phyloP scores from a whole-genome alignment of 2,797 vertebrate genomes.

The Paramormyrops hopkinsi region DNA sequence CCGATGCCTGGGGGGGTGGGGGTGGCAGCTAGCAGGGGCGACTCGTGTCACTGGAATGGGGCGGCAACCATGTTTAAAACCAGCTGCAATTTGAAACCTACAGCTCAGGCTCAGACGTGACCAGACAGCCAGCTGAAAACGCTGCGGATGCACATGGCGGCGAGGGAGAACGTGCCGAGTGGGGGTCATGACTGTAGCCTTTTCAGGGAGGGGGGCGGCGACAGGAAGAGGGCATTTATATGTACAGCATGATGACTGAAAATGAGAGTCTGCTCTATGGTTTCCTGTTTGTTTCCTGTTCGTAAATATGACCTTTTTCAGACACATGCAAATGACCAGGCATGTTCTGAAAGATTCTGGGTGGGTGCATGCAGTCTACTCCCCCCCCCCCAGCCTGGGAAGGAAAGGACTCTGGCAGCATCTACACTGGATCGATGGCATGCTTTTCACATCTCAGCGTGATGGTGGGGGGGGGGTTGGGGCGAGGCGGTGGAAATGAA shows the following conservation, averaged over 20 bases:
- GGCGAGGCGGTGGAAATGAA: neutral
- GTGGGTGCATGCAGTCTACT: neutral
- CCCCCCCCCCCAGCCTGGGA: neutral
- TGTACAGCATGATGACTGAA: neutral
- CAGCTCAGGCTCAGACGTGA: neutral
- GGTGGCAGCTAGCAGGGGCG: neutral
- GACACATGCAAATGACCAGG: neutral
- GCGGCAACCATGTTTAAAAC: neutral
- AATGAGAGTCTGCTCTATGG: slow-evolving; percentile 12
- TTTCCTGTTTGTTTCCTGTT: neutral
- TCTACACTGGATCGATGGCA: neutral
- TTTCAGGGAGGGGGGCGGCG: neutral
- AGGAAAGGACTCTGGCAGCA: neutral
- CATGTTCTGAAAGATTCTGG: neutral
- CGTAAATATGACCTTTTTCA: neutral
- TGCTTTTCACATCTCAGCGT: neutral
- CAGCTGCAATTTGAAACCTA: neutral
- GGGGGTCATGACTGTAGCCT: neutral
- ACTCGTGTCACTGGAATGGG: neutral
- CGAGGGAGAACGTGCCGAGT: neutral
- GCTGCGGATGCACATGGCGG: neutral
- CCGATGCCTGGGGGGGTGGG: neutral
- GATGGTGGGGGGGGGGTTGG: neutral
- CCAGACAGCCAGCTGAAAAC: neutral
- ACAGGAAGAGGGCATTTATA: neutral